Conservation (phyloP, 2,113 vertebrate species). For the Platichthys stellatus region DNA sequence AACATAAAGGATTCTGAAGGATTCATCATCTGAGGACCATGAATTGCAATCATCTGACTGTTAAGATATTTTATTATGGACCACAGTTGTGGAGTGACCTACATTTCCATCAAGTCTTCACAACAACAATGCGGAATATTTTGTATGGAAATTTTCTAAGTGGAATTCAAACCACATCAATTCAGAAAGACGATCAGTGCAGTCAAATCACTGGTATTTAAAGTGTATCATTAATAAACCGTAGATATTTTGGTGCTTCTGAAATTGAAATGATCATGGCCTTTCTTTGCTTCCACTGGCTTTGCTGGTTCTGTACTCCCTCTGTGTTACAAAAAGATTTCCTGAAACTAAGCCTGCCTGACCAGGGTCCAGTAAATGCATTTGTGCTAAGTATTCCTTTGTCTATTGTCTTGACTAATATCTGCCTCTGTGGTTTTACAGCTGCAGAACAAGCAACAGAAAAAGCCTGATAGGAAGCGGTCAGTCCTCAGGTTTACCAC, state of each 20-base stretch:
- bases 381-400: neutral
- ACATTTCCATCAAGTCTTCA: neutral
- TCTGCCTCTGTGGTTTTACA: slow-evolving; percentile 71
- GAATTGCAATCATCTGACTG: neutral
- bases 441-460: slow-evolving; percentile 96
- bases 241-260: neutral
- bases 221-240: neutral
- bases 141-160: neutral
- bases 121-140: neutral
- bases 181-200: neutral
- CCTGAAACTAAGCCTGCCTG: neutral
- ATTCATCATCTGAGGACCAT: neutral
- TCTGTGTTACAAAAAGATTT: neutral
- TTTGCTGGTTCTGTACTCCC: neutral
- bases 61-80: neutral
- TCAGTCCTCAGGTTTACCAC: slow-evolving; percentile 90
- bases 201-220: neutral
- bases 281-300: neutral
- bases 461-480: slow-evolving; percentile 96
- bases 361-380: neutral
- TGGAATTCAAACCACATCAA: neutral
- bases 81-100: neutral
- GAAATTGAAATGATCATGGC: neutral
- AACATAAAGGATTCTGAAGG: neutral
- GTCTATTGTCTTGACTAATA: slow-evolving; percentile 28